Conservation (phyloP, 35 echinoderm and acorn worm species). For the Chiridota heheva region DNA sequence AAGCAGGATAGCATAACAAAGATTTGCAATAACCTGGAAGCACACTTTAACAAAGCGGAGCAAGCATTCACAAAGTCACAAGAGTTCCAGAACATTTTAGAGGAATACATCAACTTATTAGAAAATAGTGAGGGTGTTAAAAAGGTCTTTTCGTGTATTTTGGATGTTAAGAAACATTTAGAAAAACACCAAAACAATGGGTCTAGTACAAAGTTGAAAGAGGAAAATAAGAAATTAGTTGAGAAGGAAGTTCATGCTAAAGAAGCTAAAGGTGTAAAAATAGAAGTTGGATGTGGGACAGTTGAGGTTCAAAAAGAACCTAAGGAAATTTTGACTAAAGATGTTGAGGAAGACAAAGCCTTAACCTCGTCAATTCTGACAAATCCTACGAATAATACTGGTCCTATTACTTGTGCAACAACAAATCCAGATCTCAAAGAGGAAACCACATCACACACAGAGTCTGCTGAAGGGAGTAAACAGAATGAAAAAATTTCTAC, state of each 20-base stretch:
- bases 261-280: not conserved
- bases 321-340: not conserved
- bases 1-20: slow-evolving; percentile 16
- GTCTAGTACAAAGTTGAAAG: not conserved
- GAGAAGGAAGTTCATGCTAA: not conserved
- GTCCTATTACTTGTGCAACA: not conserved
- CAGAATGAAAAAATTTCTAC: not conserved
- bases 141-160: slow-evolving; percentile 35
- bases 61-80: slow-evolving; percentile 16
- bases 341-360: not conserved
- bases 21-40: not conserved
- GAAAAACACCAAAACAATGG: not conserved
- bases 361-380: not conserved
- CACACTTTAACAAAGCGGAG: slow-evolving; percentile 21
- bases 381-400: not conserved
- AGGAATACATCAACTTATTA: slow-evolving; percentile 20
- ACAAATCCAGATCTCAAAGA: not conserved
- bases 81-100: slow-evolving; percentile 26
- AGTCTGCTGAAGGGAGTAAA: not conserved
- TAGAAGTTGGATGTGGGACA: slow-evolving; percentile 4
- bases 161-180: slow-evolving; percentile 26
- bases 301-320: slow-evolving; percentile 5
- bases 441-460: not conserved
- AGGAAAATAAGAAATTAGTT: not conserved
- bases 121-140: slow-evolving; percentile 18